Evolutionary conservation across 92 coral and sea anemone genomes (phyloP).

Genomic region (Siderastrea radians): DNA sequence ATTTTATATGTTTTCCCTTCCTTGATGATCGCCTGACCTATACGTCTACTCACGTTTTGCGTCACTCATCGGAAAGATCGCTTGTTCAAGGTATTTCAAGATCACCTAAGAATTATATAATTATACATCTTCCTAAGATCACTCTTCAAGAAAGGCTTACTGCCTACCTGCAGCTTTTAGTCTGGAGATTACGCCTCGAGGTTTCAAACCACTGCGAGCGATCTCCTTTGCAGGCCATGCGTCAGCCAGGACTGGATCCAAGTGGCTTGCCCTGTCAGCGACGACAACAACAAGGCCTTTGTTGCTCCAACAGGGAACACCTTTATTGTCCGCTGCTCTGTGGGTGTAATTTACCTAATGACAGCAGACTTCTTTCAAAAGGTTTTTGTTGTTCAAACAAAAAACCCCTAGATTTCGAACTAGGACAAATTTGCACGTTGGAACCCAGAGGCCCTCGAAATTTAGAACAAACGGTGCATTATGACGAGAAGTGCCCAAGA

Average conservation of each 20-base stretch:
- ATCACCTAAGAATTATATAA: neutral
- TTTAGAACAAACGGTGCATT: neutral
- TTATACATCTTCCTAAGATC: neutral
- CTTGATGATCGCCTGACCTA: neutral
- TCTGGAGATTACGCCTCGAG: neutral
- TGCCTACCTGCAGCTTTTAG: constrained; percentile 39
- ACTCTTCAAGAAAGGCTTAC: neutral
- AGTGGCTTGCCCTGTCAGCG: constrained; percentile 29
- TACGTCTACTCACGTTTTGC: neutral
- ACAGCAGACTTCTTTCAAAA: neutral
- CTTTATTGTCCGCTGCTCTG: constrained; percentile 45
- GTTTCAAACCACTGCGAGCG: constrained; percentile 19
- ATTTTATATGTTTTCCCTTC: neutral
- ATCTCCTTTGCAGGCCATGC: constrained; percentile 39
- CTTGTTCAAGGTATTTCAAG: neutral
- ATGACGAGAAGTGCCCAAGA: neutral
- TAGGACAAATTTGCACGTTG: neutral
- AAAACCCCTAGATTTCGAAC: neutral
- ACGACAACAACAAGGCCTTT: constrained; percentile 54
- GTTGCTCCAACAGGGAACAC: constrained; percentile 27
- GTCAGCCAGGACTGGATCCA: constrained; percentile 66
- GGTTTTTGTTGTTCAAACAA: neutral
- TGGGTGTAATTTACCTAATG: constrained; percentile 24
- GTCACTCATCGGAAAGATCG: constrained; percentile 20
- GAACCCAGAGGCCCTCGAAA: neutral